Evolutionary conservation across 2,113 vertebrate species (phyloP), one percentile per base, ranked within the genome.

Genomic region (Dicentrarchus labrax): DNA sequence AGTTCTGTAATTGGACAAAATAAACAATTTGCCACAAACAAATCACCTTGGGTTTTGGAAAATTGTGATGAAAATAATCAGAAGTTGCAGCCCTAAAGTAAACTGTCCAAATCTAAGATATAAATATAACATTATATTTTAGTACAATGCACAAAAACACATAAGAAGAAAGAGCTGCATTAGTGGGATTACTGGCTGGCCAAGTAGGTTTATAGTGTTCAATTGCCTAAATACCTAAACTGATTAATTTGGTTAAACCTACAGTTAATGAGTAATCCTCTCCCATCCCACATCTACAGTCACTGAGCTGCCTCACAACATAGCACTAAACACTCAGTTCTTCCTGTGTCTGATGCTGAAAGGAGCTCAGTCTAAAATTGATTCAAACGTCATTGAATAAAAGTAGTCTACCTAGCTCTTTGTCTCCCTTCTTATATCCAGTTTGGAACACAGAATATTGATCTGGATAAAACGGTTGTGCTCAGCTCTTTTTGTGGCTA

Each of bases 401-500:
- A 88, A 87, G 72, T 8, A 24, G 71, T 88, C 85, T 47, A 80
- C 71, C 78, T 70, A 21, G 73, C 72, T 53, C 80, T 84, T 90
- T 85, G 62, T 88, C 72, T 91, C 66, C 13, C 50, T 22, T 80
- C 79, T 81, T 80, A 54, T 88, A 85, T 85, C 65, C 79, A 72
- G 67, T 91, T 83, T 78, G 54, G 67, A 84, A 82, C 51, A 88
- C 73, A 67, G 72, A 12, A 36, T 90, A 89, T 92, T 81, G 93
- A 94, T 93, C 79, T 48, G 66, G 54, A 57, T 80, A 64, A 76
- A 88, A 82, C 72, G 82, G 80, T 87, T 87, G 83, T 74, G 82
- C 90, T 91, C 78, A 90, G 89, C 90, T 79, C 61, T 85, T 93
- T 92, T 88, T 82, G 82, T 71, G 57, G 77, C 88, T 66, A 47